A percentile compares a stretch with the other conserved stretches of the same genome.
These are phyloP conservation scores for Trichogramma pretiosum DNA, from an alignment of 1,140 invertebrate species.

Conservation along the genomic window DNA sequence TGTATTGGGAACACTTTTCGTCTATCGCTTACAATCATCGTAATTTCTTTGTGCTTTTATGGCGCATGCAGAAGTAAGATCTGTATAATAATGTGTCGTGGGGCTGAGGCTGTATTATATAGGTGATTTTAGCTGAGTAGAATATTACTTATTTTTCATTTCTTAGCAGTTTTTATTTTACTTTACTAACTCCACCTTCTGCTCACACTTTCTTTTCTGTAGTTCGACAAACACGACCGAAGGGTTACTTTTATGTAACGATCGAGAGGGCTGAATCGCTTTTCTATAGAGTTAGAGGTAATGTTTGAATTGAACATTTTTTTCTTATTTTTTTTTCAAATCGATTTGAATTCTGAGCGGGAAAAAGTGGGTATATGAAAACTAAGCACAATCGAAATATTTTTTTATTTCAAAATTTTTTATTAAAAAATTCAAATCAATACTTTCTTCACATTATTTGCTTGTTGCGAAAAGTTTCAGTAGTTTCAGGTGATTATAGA, in stretches of 20 bases:
- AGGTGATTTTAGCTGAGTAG: neutral
- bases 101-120: no score
- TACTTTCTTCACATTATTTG: no score
- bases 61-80: neutral
- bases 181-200: neutral
- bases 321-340: neutral
- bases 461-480: no score
- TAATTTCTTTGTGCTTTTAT: neutral
- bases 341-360: no score
- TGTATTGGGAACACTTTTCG: no score
- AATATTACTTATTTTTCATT: no score
- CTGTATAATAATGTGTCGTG: neutral
- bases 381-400: no score
- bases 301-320: conserved; percentile 15
- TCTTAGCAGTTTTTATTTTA: neutral
- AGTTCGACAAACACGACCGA: conserved; percentile 42
- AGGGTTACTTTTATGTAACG: conserved; percentile 41
- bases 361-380: no score
- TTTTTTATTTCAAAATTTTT: no score
- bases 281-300: conserved; percentile 34
- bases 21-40: neutral
- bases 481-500: no score
- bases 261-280: conserved; percentile 42
- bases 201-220: conserved; percentile 31
- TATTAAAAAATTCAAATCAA: no score